Evolutionary conservation across 2,888 invertebrate genomes (phyloP).

Genomic region (Leucozona laternaria): DNA sequence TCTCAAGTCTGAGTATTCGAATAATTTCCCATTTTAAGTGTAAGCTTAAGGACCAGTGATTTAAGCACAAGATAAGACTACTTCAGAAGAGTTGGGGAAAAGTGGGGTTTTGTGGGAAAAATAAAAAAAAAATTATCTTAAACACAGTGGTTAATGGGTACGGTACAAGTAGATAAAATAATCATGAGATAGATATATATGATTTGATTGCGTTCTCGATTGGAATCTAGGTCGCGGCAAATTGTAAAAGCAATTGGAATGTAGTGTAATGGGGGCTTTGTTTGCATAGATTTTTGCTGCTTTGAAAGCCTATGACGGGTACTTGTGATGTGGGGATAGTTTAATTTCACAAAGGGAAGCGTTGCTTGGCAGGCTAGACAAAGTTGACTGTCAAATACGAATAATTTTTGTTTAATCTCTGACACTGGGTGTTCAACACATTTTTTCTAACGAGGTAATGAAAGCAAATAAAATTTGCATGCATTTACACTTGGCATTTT

Average conservation of each 20-base stretch:
- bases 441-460: too few relatives aligned
- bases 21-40: constrained; percentile 14
- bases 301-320: neutral
- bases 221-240: constrained; percentile 67
- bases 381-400: neutral
- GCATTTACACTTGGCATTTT: too few relatives aligned
- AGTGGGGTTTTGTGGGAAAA: neutral
- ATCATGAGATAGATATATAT: constrained; percentile 60
- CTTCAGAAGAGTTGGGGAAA: neutral
- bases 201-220: constrained; percentile 71
- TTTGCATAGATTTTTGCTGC: constrained; percentile 34
- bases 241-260: constrained; percentile 65
- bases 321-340: constrained; percentile 6
- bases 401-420: neutral
- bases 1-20: neutral
- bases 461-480: too few relatives aligned
- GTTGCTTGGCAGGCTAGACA: neutral
- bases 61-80: constrained; percentile 45
- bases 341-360: neutral
- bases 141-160: constrained; percentile 29
- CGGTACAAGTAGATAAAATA: constrained; percentile 58
- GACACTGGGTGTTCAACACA: too few relatives aligned
- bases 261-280: constrained; percentile 14
- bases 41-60: constrained; percentile 56
- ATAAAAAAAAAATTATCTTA: constrained; percentile 18